Evolutionary conservation across 2,888 invertebrate genomes (phyloP).

Genomic region (Aproaerema taeniolella): DNA sequence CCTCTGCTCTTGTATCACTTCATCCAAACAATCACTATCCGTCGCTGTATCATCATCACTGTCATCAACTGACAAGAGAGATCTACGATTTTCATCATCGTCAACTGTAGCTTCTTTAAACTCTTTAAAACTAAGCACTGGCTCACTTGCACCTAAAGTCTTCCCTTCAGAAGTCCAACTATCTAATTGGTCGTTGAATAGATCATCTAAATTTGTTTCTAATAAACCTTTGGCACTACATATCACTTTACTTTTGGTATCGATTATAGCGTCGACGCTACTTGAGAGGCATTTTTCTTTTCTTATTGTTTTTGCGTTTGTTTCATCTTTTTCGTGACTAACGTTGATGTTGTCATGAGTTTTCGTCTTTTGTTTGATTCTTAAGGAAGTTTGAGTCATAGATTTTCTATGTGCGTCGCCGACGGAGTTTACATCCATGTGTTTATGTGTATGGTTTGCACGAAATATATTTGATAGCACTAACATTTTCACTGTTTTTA

Average conservation of each 20-base stretch:
- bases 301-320: conserved; percentile 36
- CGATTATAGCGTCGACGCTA: conserved; percentile 63
- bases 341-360: conserved; percentile 47
- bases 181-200: conserved; percentile 58
- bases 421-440: conserved; percentile 40
- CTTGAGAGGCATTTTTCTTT: conserved; percentile 58
- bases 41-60: conserved; percentile 58
- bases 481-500: conserved; percentile 73
- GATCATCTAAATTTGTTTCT: conserved; percentile 73
- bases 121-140: conserved; percentile 52
- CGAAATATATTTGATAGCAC: conserved; percentile 71
- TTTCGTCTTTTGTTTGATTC: conserved; percentile 58
- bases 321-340: conserved; percentile 34
- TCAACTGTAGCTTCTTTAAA: too few species aligned
- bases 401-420: too few species aligned
- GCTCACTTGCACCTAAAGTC: conserved; percentile 66
- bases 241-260: conserved; percentile 68
- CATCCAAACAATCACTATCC: conserved; percentile 64
- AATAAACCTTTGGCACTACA: conserved; percentile 75
- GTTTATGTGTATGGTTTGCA: conserved; percentile 54
- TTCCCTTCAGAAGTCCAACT: conserved; percentile 54
- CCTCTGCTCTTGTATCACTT: conserved; percentile 57
- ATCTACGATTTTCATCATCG: conserved; percentile 50
- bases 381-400: conserved; percentile 50
- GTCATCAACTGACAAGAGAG: conserved; percentile 62